phyloP scores from a whole-genome alignment of 2,113 vertebrate genomes.

The Heterotis niloticus region DNA sequence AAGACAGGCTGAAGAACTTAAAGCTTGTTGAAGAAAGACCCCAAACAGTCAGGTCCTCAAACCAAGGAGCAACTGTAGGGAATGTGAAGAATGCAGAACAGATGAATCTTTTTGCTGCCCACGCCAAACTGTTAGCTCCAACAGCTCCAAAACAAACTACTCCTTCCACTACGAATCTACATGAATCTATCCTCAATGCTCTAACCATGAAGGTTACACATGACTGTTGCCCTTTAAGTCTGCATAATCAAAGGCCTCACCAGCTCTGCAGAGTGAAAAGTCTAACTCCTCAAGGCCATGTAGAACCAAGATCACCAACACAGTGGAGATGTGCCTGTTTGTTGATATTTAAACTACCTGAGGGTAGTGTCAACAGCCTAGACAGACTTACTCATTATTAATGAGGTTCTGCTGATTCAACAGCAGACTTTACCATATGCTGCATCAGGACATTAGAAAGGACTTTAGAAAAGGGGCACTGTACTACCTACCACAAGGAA shows the following conservation, averaged over 20 bases:
- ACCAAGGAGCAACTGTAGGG: too few species aligned
- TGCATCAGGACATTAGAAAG: not conserved
- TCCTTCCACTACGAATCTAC: not conserved
- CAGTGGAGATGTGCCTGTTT: not conserved
- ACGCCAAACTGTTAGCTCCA: not conserved
- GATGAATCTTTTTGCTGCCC: not conserved
- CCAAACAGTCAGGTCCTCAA: too few species aligned
- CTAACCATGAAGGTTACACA: not conserved
- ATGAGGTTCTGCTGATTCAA: not conserved
- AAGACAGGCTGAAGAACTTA: too few species aligned
- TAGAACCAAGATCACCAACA: not conserved
- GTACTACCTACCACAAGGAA: not conserved
- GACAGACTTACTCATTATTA: not conserved
- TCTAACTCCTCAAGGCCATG: not conserved
- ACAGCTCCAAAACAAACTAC: not conserved
- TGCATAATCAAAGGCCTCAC: not conserved
- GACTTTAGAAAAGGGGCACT: not conserved
- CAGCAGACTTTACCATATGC: not conserved
- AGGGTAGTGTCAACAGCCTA: not conserved
- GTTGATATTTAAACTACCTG: not conserved
- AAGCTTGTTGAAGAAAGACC: too few species aligned
- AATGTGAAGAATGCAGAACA: not conserved
- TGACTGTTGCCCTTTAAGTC: too few species aligned
- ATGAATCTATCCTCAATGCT: too few species aligned
- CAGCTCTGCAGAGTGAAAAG: conserved; percentile 3